Percentiles rank a stretch among this genome's conserved stretches.
Evolutionary conservation across 2,797 vertebrate genomes (phyloP).

Genomic region (Tragopan temminckii): DNA sequence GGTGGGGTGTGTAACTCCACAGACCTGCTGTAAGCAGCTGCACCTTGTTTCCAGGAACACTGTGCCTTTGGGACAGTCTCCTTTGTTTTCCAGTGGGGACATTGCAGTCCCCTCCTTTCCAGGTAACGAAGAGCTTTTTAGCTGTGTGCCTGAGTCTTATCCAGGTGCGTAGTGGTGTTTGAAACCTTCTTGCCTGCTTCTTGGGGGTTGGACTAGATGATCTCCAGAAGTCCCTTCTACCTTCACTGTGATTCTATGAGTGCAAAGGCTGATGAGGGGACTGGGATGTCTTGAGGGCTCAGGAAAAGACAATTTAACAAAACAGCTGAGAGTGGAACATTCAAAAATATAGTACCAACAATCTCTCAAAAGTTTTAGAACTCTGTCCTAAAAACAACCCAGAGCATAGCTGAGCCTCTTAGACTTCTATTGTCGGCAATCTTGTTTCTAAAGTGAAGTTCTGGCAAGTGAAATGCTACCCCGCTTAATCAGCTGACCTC

Average conservation of each 20-base stretch:
- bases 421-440: not conserved
- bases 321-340: not conserved
- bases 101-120: not conserved
- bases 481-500: not conserved
- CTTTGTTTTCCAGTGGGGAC: not conserved
- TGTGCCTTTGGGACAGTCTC: not conserved
- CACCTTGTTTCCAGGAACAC: not conserved
- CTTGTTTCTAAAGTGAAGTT: not conserved
- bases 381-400: not conserved
- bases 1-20: not conserved
- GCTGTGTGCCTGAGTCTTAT: not conserved
- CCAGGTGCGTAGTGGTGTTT: not conserved
- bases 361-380: not conserved
- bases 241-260: not conserved
- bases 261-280: not conserved
- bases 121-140: not conserved
- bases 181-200: not conserved
- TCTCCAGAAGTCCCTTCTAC: too few relatives aligned
- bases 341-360: not conserved
- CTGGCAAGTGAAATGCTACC: not conserved
- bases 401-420: not conserved
- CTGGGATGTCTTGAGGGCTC: fast-evolving
- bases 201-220: too few relatives aligned
- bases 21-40: not conserved
- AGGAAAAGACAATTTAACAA: not conserved